Evolutionary conservation across 1,140 invertebrate genomes (phyloP), one percentile per base, ranked within the genome.

Genomic region (Drosophila virilis): DNA sequence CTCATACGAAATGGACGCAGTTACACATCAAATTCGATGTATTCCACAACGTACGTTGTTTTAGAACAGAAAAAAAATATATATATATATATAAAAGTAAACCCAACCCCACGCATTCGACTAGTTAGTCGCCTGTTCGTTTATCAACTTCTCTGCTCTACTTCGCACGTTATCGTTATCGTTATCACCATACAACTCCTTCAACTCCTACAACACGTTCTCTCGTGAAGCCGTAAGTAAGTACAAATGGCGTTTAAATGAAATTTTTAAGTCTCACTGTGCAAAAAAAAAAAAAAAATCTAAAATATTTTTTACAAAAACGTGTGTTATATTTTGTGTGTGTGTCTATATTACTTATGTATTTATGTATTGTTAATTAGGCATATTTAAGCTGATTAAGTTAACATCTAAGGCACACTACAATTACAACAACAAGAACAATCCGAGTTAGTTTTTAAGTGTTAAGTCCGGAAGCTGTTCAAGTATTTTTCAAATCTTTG

Each of bases 221-320:
- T 88, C 78, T 80, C 77, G 77, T 79, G 68, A 81, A 78, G 78
- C 80, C 83, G 90, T 91, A 91, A 91, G 90, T 91, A 91, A 91
- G 90, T 91, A 91, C 90, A 91, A 91, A 91, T 91, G 90, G 90
- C 86, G 86, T 89, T 91, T 90, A 82, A 90, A 89, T 91, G 90
- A 91, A 91, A 91, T 91, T 91, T 90, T 86, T 89, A 89, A 89
- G 84, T 89, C 77, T 89, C 58, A 68, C 38, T 88, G 83, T 86
- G 82, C 45, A 52, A 54, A 72, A 65, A 69, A 48, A 12, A 58
- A 43, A 54, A 46, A 59, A 58, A 37, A 17, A 57, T 33, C 9
- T n/a, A 48, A 8, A 51, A 55, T 54, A 45, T 48, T 58, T 28
- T 17, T 33, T 40, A 51, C 22, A 33, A 65, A 71, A 74, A 57